Conservation (phyloP, 2,888 invertebrate genomes). For the Himalopsyche japonica region DNA sequence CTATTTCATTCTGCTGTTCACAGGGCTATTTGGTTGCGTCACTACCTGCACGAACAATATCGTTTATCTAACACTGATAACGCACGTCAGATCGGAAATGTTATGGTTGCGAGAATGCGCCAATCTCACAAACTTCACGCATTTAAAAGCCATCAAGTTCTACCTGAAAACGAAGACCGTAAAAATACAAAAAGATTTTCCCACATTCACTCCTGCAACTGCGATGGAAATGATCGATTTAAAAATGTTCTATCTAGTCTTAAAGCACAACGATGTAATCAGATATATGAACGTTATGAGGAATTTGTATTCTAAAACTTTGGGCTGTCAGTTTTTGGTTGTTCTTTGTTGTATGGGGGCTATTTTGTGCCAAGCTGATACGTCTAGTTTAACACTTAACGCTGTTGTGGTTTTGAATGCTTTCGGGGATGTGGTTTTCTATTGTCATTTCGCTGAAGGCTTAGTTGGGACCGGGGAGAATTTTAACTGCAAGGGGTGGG, state of each 20-base stretch:
- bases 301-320: not conserved
- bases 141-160: conserved; percentile 2
- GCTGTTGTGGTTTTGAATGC: conserved; percentile 13
- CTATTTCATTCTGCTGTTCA: not conserved
- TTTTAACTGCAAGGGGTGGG: conserved; percentile 6
- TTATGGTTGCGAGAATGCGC: conserved; percentile 14
- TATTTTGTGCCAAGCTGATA: conserved; percentile 4
- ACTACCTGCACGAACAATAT: not conserved
- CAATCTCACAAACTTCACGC: conserved; percentile 2
- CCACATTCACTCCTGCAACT: not conserved
- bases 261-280: conserved; percentile 18
- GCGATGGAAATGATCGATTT: not conserved
- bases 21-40: not conserved
- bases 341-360: conserved; percentile 16
- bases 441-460: conserved; percentile 25
- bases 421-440: conserved; percentile 25
- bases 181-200: not conserved
- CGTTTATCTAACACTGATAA: conserved; percentile 16
- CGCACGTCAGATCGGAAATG: conserved; percentile 16
- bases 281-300: conserved; percentile 5
- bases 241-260: conserved; percentile 19
- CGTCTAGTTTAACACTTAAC: conserved; percentile 12
- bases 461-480: conserved; percentile 10
- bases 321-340: conserved; percentile 16
- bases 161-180: not conserved